Base-by-base conservation (phyloP, 2,888 invertebrate species). In the Listrodromus nycthemerus region DNA sequence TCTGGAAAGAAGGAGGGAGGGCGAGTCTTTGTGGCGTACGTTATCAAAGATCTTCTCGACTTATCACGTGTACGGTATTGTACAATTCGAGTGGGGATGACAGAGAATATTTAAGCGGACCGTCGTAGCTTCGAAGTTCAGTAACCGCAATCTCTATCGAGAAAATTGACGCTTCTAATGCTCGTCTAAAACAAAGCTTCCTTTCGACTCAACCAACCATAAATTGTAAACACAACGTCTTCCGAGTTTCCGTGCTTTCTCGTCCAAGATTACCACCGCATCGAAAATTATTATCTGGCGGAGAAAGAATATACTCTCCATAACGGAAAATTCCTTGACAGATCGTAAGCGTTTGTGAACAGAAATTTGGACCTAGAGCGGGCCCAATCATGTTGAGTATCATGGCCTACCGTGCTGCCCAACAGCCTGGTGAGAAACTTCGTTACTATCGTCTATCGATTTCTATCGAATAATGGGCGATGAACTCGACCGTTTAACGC, bases 371-470 rank as follows among this genome's bases (percentile, higher is more conserved):
- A 27, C n/a, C 50, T 52, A 16, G 5, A 70, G 21, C n/a, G 19
- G 65, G 10, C 41, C 63, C 41, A 55, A 85, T 78, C 85, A 88
- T 88, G 88, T 87, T 88, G 76, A 86, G 87, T 73, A 88, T 88
- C 76, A 88, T 88, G 88, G 86, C 87, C 61, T 88, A 88, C 80
- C 88, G 88, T 63, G 85, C 88, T 78, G 88, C 86, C 55, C 88
- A 88, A 81, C 87, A 87, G 86, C 88, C 88, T 84, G 87, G 88
- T 88, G 86, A 88, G 87, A 61, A 74, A 71, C 37, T 50, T 69
- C 10, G 30, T 30, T 71, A 19, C 55, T 50, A 74, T 74, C 33
- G 24, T 30, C 6, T 1, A 30, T 37, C 50, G n/a, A 33, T 48
- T 69, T 74, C 27, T 41, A 27, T 21, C 41, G 33, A 2, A 50